phyloP scores from a whole-genome alignment of 2,797 vertebrate species.

The Nyctalus aviator region DNA sequence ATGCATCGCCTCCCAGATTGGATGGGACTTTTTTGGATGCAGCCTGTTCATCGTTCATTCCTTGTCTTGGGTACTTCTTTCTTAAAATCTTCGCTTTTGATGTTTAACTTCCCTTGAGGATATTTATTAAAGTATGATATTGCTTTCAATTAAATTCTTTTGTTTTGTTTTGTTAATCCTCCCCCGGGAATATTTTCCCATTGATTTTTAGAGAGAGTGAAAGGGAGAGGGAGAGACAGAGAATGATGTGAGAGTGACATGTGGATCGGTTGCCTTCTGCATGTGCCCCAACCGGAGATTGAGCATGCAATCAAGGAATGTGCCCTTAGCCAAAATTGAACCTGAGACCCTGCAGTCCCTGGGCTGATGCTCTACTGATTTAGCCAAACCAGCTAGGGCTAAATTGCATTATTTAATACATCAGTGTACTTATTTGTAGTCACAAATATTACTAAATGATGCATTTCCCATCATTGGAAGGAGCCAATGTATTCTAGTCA shows the following conservation, averaged over 20 bases:
- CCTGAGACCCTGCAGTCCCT: neutral
- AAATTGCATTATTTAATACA: neutral
- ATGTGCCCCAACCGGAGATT: neutral
- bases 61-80: neutral
- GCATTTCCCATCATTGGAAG: neutral
- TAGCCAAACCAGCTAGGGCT: neutral
- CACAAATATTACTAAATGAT: neutral
- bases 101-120: neutral
- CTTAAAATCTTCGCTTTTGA: neutral
- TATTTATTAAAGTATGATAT: neutral
- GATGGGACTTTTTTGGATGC: neutral
- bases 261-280: fast-evolving
- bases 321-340: neutral
- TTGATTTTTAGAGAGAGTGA: neutral
- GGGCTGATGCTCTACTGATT: neutral
- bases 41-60: neutral
- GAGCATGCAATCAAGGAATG: neutral
- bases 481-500: neutral
- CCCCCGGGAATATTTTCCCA: neutral
- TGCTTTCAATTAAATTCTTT: neutral
- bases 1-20: neutral
- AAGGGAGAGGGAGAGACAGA: neutral
- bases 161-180: no score
- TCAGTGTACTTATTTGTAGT: neutral
- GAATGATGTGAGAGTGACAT: neutral